Evolutionary conservation across 2,888 invertebrate genomes (phyloP).

Genomic region (Caenorhabditis sinica): DNA sequence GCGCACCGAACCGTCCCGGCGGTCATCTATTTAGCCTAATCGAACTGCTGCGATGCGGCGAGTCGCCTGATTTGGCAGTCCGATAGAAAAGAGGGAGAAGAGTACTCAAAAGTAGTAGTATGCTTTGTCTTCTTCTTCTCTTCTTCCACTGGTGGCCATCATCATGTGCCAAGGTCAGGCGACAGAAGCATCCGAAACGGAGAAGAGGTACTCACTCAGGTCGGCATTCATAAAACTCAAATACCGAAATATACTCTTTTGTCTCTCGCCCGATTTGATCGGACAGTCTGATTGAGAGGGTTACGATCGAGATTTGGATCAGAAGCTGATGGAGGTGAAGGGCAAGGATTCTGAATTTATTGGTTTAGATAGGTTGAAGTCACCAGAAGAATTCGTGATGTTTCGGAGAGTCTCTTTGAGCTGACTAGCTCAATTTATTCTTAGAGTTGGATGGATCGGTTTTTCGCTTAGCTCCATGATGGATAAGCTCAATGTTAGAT

Average conservation of each 20-base stretch:
- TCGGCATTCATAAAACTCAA: slow-evolving; percentile 50
- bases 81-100: slow-evolving; percentile 33
- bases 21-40: slow-evolving; percentile 54
- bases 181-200: slow-evolving; percentile 45
- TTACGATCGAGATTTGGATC: not conserved
- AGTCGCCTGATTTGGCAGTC: slow-evolving; percentile 57
- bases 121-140: slow-evolving; percentile 24
- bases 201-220: slow-evolving; percentile 35
- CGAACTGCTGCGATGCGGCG: slow-evolving; percentile 27
- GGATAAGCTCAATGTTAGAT: no score
- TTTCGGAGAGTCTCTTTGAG: no score
- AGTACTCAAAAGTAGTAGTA: slow-evolving; percentile 52
- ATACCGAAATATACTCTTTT: slow-evolving; percentile 23
- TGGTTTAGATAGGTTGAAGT: not conserved
- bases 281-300: not conserved
- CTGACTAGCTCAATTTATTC: no score
- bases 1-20: slow-evolving; percentile 5
- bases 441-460: no score
- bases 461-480: no score
- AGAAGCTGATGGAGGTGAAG: not conserved
- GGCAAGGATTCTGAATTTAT: no score
- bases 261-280: slow-evolving; percentile 1
- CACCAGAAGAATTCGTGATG: no score
- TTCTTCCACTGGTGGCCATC: slow-evolving; percentile 25
- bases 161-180: slow-evolving; percentile 65